These are phyloP conservation scores for Hippocampus abdominalis DNA, from an alignment of 2,113 vertebrate genomes.

Conservation along the genomic window DNA sequence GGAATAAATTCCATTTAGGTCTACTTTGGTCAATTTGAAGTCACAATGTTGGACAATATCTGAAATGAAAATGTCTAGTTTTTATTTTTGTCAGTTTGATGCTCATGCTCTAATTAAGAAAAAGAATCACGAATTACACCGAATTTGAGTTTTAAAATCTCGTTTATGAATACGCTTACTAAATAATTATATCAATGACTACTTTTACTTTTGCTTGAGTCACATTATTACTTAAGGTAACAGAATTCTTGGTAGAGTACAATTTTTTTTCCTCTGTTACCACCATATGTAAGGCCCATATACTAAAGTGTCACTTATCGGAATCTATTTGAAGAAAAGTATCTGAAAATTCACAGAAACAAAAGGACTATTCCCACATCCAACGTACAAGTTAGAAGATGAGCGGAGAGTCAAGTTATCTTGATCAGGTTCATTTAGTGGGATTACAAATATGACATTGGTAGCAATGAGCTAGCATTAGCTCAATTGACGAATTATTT, in stretches of 20 bases:
- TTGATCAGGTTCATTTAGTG: not conserved
- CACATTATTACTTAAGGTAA: too few species aligned
- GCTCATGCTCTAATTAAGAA: not conserved
- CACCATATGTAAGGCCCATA: not conserved
- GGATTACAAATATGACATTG: constrained; percentile 8
- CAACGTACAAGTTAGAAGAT: not conserved
- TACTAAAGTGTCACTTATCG: not conserved
- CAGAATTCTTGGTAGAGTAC: not conserved
- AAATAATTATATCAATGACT: not conserved
- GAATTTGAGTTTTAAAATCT: not conserved
- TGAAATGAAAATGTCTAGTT: too few species aligned
- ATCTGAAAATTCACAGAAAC: not conserved
- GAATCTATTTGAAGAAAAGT: not conserved
- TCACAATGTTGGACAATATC: not conserved
- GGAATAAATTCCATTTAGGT: not conserved
- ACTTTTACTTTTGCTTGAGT: too few species aligned
- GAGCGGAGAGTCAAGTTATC: not conserved
- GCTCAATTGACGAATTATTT: not conserved
- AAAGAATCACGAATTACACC: not conserved
- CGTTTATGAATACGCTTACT: not conserved
- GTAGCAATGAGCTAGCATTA: constrained; percentile 17
- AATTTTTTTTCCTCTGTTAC: not conserved
- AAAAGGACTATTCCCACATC: not conserved
- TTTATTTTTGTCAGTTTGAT: not conserved
- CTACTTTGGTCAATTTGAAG: not conserved